phyloP scores from a whole-genome alignment of 2,797 vertebrate species.

The Coilia nasus region DNA sequence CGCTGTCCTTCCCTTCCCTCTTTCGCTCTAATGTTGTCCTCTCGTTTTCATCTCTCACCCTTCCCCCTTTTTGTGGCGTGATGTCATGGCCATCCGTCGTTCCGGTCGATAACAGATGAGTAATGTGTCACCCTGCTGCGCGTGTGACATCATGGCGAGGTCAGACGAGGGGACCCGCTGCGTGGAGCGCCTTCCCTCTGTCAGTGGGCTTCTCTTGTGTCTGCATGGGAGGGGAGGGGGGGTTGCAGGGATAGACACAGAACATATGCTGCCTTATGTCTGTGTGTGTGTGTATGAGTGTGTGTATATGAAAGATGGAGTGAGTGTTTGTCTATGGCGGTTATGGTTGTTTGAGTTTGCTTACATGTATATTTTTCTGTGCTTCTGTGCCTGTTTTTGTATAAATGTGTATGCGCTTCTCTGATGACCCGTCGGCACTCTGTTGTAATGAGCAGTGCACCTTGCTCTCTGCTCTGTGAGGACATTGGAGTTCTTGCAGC shows the following conservation, averaged over 20 bases:
- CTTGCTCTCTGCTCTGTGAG: background rate
- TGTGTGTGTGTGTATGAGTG: background rate
- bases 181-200: slow-evolving; percentile 52
- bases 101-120: slow-evolving; percentile 60
- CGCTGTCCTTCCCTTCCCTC: background rate
- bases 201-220: slow-evolving; percentile 15
- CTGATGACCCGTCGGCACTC: background rate
- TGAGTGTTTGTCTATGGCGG: background rate
- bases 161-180: slow-evolving; percentile 46
- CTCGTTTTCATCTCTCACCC: slow-evolving; percentile 46
- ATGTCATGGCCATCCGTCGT: slow-evolving; percentile 57
- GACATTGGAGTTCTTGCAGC: slow-evolving; percentile 30
- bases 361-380: background rate
- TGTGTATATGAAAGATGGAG: background rate
- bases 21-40: background rate
- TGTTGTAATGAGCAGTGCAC: background rate
- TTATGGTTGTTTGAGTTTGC: background rate
- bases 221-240: background rate
- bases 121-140: slow-evolving; percentile 54
- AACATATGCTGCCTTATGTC: slow-evolving; percentile 25
- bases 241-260: background rate
- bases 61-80: slow-evolving; percentile 41
- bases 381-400: background rate
- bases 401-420: background rate
- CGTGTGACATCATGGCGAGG: slow-evolving; percentile 58